These are phyloP conservation scores for Colinus virginianus DNA, from an alignment of 2,113 vertebrate genomes.

Conservation along the genomic window DNA sequence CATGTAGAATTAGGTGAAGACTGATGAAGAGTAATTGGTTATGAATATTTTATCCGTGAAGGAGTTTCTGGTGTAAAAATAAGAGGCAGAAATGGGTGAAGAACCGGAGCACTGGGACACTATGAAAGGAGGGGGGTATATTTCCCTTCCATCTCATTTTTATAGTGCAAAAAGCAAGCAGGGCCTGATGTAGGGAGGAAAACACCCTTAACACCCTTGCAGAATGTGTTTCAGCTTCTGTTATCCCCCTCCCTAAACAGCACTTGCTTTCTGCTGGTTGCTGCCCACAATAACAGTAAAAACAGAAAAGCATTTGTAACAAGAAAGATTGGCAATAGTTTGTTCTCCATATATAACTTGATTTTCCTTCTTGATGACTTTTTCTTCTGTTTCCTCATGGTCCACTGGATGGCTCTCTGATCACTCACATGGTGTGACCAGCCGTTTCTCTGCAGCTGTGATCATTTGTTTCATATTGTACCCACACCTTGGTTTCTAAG, in stretches of 20 bases:
- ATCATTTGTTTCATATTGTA: background rate
- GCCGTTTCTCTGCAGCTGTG: background rate
- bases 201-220: background rate
- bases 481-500: background rate
- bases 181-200: background rate
- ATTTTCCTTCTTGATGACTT: background rate
- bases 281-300: background rate
- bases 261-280: background rate
- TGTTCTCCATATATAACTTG: background rate
- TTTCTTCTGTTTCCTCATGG: conserved; percentile 17
- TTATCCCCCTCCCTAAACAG: background rate
- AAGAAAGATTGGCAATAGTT: background rate
- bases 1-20: background rate
- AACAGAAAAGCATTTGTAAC: background rate
- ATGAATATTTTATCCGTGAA: conserved; percentile 30
- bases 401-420: conserved; percentile 72
- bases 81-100: background rate
- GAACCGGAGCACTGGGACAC: background rate
- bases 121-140: background rate
- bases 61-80: background rate
- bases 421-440: conserved; percentile 14
- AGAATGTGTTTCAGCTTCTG: background rate
- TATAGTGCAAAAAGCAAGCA: background rate
- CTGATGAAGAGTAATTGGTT: conserved; percentile 36
- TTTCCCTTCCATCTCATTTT: background rate